phyloP scores from a whole-genome alignment of 2,113 vertebrate genomes.

The Petrocephalus zakoni region DNA sequence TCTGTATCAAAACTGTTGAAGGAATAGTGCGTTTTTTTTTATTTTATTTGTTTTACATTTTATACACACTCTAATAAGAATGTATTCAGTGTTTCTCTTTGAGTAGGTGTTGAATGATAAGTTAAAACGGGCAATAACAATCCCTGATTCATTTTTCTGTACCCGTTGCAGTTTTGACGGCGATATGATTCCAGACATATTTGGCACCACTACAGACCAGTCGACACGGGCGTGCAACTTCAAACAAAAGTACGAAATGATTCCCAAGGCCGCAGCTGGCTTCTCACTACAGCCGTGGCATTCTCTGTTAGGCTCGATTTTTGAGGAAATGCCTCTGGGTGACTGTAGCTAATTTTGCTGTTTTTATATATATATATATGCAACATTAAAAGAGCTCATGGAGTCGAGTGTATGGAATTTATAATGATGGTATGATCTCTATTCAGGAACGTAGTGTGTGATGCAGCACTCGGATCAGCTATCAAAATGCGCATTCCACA shows the following conservation, averaged over 20 bases:
- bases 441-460: slow-evolving; percentile 65
- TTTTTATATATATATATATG: slow-evolving; percentile 2
- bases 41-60: too few species aligned
- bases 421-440: slow-evolving; percentile 10
- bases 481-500: slow-evolving; percentile 72
- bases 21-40: background rate
- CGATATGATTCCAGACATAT: slow-evolving; percentile 90
- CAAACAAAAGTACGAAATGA: slow-evolving; percentile 61
- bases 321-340: background rate
- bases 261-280: background rate
- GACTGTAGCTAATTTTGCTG: background rate
- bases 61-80: background rate
- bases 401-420: background rate
- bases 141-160: slow-evolving; percentile 7
- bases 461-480: slow-evolving; percentile 53
- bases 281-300: background rate
- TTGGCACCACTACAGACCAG: slow-evolving; percentile 59
- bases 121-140: background rate
- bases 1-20: background rate
- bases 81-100: background rate
- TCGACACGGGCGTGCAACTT: slow-evolving; percentile 70
- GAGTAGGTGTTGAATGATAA: background rate
- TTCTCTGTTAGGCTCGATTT: background rate
- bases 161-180: slow-evolving; percentile 70
- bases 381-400: background rate